phyloP scores from a whole-genome alignment of 1,140 invertebrate species.

The Branchinecta lynchi region DNA sequence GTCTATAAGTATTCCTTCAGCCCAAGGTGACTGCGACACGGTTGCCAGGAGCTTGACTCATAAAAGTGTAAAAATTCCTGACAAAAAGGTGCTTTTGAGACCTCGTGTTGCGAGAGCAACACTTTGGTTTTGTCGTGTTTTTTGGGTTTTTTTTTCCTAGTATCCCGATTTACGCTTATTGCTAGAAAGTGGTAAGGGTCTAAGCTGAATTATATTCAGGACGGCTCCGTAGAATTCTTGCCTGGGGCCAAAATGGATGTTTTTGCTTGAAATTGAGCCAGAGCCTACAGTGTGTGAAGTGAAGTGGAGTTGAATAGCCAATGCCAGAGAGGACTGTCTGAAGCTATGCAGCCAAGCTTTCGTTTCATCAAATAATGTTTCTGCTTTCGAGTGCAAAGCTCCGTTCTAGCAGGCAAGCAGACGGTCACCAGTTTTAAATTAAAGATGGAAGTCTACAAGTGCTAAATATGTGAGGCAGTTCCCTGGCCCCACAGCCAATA shows the following conservation, averaged over 20 bases:
- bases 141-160: neutral
- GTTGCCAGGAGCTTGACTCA: too few species aligned
- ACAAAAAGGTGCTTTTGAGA: too few species aligned
- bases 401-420: conserved; percentile 8
- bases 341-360: conserved; percentile 9
- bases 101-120: conserved; percentile 4
- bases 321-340: conserved; percentile 5
- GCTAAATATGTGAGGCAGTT: conserved; percentile 6
- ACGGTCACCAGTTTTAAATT: conserved; percentile 1
- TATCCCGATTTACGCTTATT: neutral
- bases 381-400: conserved; percentile 5
- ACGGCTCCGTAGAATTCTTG: conserved; percentile 4
- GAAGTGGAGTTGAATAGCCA: conserved; percentile 1
- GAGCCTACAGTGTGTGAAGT: conserved; percentile 8
- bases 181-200: conserved; percentile 1
- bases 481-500: neutral
- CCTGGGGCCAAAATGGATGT: conserved; percentile 4
- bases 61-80: too few species aligned
- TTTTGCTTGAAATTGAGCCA: neutral
- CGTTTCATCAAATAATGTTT: conserved; percentile 6
- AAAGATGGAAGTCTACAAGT: neutral
- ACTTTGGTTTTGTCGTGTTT: neutral
- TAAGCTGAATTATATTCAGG: neutral
- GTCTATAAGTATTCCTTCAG: too few species aligned
- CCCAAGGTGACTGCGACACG: too few species aligned